Percentiles rank a stretch among this genome's conserved stretches.
phyloP scores from a whole-genome alignment of 37 sponge, comb jelly and placozoan species.

The Oscarella lobularis region DNA sequence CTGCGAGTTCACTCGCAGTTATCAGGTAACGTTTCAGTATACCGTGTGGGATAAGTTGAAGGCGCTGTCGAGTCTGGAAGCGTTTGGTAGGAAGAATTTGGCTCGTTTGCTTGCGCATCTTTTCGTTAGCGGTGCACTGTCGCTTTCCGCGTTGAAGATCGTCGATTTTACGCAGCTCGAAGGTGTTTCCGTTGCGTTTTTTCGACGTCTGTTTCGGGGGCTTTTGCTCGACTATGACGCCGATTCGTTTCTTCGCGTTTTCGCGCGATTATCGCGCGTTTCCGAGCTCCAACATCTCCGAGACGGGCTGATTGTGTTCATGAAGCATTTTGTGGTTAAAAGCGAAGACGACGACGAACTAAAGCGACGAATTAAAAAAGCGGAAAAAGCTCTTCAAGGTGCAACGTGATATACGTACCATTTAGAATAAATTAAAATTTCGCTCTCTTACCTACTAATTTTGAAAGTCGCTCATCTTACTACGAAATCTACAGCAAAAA shows the following conservation, averaged over 20 bases:
- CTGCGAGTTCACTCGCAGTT: constrained; percentile 55
- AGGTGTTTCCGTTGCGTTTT: constrained; percentile 34
- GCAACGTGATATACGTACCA: too few relatives aligned
- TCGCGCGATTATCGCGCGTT: constrained; percentile 6
- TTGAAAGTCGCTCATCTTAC: too few relatives aligned
- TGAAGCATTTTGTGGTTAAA: constrained; percentile 15
- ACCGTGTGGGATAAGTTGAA: constrained; percentile 87
- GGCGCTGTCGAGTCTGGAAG: constrained; percentile 26
- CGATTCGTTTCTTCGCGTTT: constrained; percentile 4
- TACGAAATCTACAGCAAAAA: too few relatives aligned
- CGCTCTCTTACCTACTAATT: too few relatives aligned
- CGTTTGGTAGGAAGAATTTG: constrained; percentile 24
- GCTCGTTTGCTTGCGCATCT: constrained; percentile 38
- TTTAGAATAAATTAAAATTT: too few relatives aligned
- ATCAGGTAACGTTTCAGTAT: constrained; percentile 88
- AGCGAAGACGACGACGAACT: neutral
- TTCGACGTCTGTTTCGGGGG: constrained; percentile 36
- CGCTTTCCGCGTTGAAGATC: constrained; percentile 61
- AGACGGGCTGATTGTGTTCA: constrained; percentile 21
- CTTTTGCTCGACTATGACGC: constrained; percentile 31
- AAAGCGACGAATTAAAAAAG: neutral
- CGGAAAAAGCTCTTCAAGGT: too few relatives aligned
- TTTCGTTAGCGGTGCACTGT: constrained; percentile 43
- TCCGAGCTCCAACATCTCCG: constrained; percentile 11
- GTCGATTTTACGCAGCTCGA: constrained; percentile 68